Evolutionary conservation across 2,797 vertebrate genomes (phyloP).

Genomic region (Molossus molossus): DNA sequence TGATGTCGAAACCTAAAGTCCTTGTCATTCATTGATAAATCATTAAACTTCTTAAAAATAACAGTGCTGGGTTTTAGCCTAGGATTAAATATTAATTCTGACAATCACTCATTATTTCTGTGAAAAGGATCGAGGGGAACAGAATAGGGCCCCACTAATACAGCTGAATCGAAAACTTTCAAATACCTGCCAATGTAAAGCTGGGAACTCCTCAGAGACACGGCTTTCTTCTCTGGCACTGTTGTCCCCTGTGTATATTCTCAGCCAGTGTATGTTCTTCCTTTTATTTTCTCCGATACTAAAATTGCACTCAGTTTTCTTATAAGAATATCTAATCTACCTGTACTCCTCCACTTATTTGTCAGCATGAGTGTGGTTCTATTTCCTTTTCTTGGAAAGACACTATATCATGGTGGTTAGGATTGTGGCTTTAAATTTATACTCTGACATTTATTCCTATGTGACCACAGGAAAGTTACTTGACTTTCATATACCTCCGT

Average conservation of each 20-base stretch:
- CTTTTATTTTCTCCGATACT: not conserved
- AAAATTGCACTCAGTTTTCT: not conserved
- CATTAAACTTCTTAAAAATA: not conserved
- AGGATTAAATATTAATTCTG: not conserved
- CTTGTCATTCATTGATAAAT: not conserved
- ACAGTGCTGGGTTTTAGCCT: not conserved
- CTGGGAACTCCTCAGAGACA: not conserved
- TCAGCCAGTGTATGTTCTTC: not conserved
- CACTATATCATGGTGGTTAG: not conserved
- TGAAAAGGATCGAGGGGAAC: not conserved
- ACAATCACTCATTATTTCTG: not conserved
- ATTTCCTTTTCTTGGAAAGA: conserved; percentile 5
- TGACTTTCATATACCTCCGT: not conserved
- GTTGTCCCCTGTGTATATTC: not conserved
- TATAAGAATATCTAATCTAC: not conserved
- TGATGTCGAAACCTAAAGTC: not conserved
- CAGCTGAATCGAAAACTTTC: not conserved
- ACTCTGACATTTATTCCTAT: not conserved
- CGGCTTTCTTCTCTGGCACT: not conserved
- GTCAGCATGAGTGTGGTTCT: not conserved
- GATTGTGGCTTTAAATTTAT: not conserved
- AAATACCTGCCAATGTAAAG: not conserved
- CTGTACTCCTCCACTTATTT: not conserved
- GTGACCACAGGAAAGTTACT: not conserved
- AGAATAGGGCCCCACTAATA: not conserved